Conservation (phyloP, 2,888 invertebrate genomes). For the Drosophila kanekoi region DNA sequence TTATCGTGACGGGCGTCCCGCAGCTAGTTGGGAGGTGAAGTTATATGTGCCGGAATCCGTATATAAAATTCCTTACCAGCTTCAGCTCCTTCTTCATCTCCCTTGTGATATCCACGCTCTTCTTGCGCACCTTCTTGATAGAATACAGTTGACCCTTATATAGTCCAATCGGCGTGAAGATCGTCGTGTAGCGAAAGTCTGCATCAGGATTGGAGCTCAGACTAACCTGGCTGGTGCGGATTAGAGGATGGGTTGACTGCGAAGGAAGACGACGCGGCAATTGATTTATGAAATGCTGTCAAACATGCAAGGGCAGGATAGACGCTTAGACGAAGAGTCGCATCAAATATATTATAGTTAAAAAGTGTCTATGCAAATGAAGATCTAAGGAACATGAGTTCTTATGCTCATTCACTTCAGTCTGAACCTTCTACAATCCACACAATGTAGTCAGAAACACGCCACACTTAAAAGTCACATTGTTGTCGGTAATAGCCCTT, state of each 20-base stretch:
- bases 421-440: too few relatives aligned
- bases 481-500: too few relatives aligned
- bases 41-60: not conserved
- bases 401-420: too few relatives aligned
- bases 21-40: conserved; percentile 87
- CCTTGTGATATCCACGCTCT: conserved; percentile 94
- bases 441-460: too few relatives aligned
- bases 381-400: too few relatives aligned
- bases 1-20: conserved; percentile 96
- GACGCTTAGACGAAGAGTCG: not conserved
- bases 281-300: conserved; percentile 54
- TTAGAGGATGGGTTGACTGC: conserved; percentile 87
- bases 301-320: conserved; percentile 42
- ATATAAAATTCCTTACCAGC: conserved; percentile 87
- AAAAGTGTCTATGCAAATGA: not conserved
- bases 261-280: conserved; percentile 57
- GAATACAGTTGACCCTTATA: conserved; percentile 95
- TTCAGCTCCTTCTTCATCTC: conserved; percentile 97
- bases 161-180: conserved; percentile 95
- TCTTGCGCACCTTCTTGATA: conserved; percentile 93
- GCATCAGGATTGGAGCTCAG: conserved; percentile 96
- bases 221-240: conserved; percentile 95
- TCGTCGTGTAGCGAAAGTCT: conserved; percentile 95
- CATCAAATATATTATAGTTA: not conserved
- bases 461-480: too few relatives aligned